phyloP scores from a whole-genome alignment of 2,113 vertebrate genomes.

The Hipposideros armiger region DNA sequence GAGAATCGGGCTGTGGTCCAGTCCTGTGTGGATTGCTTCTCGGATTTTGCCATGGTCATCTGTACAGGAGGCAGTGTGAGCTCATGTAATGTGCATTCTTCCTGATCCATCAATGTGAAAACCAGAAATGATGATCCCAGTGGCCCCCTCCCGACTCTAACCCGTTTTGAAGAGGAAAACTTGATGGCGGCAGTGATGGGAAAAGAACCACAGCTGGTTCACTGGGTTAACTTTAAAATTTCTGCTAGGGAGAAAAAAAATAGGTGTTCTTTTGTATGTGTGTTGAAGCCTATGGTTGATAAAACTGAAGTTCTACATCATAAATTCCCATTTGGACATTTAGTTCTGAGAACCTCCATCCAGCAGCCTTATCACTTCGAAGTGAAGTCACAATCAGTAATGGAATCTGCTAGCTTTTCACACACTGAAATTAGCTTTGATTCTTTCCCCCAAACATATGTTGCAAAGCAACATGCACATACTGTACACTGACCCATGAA shows the following conservation, averaged over 20 bases:
- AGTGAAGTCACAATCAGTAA: slow-evolving; percentile 89
- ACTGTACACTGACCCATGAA: slow-evolving; percentile 84
- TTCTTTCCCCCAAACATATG: slow-evolving; percentile 88
- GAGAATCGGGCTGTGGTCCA: background rate
- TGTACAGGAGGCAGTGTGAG: background rate
- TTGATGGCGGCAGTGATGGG: slow-evolving; percentile 83
- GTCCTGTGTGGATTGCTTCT: slow-evolving; percentile 64
- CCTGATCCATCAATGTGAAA: slow-evolving; percentile 78
- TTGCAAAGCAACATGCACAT: slow-evolving; percentile 87
- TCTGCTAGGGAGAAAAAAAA: slow-evolving; percentile 77
- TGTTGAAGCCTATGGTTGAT: slow-evolving; percentile 85
- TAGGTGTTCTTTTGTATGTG: slow-evolving; percentile 30
- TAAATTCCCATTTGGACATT: slow-evolving; percentile 88
- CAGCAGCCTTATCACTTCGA: slow-evolving; percentile 87
- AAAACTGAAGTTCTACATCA: slow-evolving; percentile 88
- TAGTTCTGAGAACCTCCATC: slow-evolving; percentile 88
- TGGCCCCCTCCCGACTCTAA: slow-evolving; percentile 81
- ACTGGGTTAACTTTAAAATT: slow-evolving; percentile 83
- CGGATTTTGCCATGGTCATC: slow-evolving; percentile 68
- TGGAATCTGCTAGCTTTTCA: slow-evolving; percentile 90
- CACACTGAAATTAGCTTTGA: slow-evolving; percentile 90
- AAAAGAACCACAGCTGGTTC: slow-evolving; percentile 78
- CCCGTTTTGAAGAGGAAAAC: slow-evolving; percentile 85
- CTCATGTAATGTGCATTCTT: slow-evolving; percentile 69
- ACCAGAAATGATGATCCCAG: slow-evolving; percentile 82